Evolutionary conservation across 2,113 vertebrate genomes (phyloP).

Genomic region (Arothron firmamentum): DNA sequence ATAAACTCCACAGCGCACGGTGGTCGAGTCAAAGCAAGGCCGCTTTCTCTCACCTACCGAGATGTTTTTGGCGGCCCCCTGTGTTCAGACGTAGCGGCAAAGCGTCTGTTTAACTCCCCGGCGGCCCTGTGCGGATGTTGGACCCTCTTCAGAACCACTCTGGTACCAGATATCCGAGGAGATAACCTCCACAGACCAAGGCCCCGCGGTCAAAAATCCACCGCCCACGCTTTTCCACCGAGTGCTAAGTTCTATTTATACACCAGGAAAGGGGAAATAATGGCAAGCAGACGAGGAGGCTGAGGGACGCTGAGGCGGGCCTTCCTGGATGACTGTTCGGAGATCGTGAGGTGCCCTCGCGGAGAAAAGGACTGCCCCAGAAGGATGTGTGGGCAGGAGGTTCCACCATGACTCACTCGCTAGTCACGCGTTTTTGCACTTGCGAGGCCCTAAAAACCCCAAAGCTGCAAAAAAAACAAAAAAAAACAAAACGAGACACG

Average conservation of each 20-base stretch:
- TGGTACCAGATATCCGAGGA: constrained; percentile 36
- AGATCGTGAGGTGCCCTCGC: constrained; percentile 49
- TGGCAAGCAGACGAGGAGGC: constrained; percentile 65
- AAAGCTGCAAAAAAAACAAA: constrained; percentile 23
- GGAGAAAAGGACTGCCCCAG: constrained; percentile 59
- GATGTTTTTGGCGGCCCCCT: constrained; percentile 13
- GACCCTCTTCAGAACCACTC: constrained; percentile 19
- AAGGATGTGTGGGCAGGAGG: constrained; percentile 63
- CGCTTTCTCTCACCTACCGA: constrained; percentile 22
- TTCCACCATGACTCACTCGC: constrained; percentile 71
- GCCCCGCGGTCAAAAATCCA: constrained; percentile 28
- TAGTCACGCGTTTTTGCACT: constrained; percentile 62
- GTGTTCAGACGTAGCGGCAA: background rate
- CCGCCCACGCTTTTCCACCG: constrained; percentile 52
- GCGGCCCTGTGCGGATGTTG: constrained; percentile 29
- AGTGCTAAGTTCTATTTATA: constrained; percentile 72
- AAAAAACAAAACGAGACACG: constrained; percentile 7
- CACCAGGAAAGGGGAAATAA: constrained; percentile 59
- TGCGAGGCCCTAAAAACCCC: constrained; percentile 29
- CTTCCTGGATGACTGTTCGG: constrained; percentile 56
- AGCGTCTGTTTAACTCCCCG: constrained; percentile 5
- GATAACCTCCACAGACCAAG: constrained; percentile 50
- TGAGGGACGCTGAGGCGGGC: constrained; percentile 48
- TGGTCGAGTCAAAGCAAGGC: constrained; percentile 23
- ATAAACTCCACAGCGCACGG: constrained; percentile 18